A percentile compares a stretch with the other conserved stretches of the same genome.
Conservation (phyloP, 2,888 invertebrate genomes). For the Tillus elongatus region DNA sequence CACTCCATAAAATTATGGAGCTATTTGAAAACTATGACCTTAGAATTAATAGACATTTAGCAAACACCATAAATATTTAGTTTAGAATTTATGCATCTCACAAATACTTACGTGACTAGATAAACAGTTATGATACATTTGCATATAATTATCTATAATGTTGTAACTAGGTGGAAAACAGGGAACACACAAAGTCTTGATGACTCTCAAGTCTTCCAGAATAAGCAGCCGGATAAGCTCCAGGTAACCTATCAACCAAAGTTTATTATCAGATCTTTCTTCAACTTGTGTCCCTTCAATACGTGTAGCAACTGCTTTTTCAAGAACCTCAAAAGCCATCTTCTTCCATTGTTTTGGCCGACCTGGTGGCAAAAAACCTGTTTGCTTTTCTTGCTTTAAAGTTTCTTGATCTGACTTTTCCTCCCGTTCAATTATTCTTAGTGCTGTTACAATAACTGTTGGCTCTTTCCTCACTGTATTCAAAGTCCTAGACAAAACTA, state of each 20-base stretch:
- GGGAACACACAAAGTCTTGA: constrained; percentile 80
- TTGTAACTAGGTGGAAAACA: constrained; percentile 95
- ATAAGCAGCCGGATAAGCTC: constrained; percentile 79
- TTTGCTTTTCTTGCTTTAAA: constrained; percentile 63
- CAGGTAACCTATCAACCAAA: constrained; percentile 92
- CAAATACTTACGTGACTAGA: constrained; percentile 66
- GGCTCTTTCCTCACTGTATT: constrained; percentile 93
- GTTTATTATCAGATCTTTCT: constrained; percentile 80
- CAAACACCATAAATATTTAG: no score
- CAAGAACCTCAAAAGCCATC: constrained; percentile 74
- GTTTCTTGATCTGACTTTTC: constrained; percentile 90
- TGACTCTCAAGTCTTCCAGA: constrained; percentile 82
- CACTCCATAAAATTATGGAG: no score
- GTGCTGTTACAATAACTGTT: constrained; percentile 88
- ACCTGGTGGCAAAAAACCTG: constrained; percentile 88
- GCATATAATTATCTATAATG: constrained; percentile 82
- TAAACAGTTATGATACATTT: constrained; percentile 87
- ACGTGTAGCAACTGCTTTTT: constrained; percentile 68
- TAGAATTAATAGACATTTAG: no score
- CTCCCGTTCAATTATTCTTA: constrained; percentile 94
- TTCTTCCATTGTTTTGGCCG: constrained; percentile 87
- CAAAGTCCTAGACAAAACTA: constrained; percentile 81
- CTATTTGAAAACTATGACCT: no score
- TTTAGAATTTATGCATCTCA: no score
- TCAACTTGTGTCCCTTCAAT: constrained; percentile 94